A percentile compares a stretch with the other conserved stretches of the same genome.
Evolutionary conservation across 2,797 vertebrate species (phyloP).

Genomic region (Microctenopoma lineatum): DNA sequence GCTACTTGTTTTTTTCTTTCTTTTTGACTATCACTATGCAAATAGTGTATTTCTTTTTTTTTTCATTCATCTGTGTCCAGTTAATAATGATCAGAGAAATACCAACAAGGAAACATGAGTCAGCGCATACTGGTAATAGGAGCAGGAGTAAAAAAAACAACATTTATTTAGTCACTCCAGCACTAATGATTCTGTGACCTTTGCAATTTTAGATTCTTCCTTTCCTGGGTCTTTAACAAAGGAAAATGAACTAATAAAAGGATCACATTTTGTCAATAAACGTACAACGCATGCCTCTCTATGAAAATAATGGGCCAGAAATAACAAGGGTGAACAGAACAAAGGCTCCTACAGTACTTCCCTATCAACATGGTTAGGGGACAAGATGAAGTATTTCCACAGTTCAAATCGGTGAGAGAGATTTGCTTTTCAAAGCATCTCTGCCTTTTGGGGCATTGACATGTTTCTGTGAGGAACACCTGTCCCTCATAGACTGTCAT

Average conservation of each 20-base stretch:
- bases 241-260: neutral
- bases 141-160: neutral
- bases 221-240: neutral
- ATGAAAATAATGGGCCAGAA: slow-evolving; percentile 14
- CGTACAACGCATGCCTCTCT: slow-evolving; percentile 2
- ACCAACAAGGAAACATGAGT: neutral
- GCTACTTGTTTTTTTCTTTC: slow-evolving; percentile 16
- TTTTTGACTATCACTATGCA: slow-evolving; percentile 30
- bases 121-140: neutral
- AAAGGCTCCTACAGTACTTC: slow-evolving; percentile 44
- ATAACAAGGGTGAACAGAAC: slow-evolving; percentile 26
- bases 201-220: neutral
- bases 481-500: slow-evolving; percentile 59
- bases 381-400: slow-evolving; percentile 32
- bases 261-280: slow-evolving; percentile 17
- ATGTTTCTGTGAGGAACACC: slow-evolving; percentile 58
- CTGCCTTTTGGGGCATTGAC: slow-evolving; percentile 46
- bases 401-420: slow-evolving; percentile 47
- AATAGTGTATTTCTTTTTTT: slow-evolving; percentile 1
- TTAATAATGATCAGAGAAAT: slow-evolving; percentile 19
- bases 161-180: neutral
- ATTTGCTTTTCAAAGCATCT: slow-evolving; percentile 63
- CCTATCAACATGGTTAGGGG: slow-evolving; percentile 19
- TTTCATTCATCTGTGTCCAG: neutral
- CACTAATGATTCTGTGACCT: slow-evolving; percentile 1